Conservation (phyloP, 2,797 vertebrate species). For the Bradypodion ventrale region DNA sequence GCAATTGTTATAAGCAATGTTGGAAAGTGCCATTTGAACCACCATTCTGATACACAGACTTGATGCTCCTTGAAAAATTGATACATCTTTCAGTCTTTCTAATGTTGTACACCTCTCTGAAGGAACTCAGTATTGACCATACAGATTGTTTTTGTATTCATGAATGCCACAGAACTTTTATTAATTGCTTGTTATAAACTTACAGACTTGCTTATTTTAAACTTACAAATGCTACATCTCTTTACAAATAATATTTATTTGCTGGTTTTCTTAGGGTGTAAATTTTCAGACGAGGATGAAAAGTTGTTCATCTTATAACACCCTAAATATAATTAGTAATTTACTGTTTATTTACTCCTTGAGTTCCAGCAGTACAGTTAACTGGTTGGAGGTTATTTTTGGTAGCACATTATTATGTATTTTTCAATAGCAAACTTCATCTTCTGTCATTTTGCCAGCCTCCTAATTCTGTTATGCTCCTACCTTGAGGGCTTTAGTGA, state of each 20-base stretch:
- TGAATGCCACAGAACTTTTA: neutral
- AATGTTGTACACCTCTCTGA: neutral
- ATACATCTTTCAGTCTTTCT: neutral
- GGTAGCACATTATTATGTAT: neutral
- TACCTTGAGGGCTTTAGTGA: conserved; percentile 54
- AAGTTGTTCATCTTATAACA: neutral
- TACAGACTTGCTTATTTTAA: neutral
- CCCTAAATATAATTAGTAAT: neutral
- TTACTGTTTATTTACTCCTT: conserved; percentile 26
- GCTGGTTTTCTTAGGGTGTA: neutral
- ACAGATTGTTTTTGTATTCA: neutral
- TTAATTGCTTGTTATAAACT: neutral
- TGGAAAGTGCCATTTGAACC: neutral
- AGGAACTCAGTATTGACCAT: neutral
- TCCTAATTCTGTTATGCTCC: conserved; percentile 6
- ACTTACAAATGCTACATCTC: neutral
- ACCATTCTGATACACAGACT: neutral
- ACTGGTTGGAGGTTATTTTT: neutral
- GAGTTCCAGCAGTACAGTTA: conserved; percentile 4
- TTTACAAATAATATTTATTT: neutral
- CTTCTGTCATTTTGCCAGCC: conserved; percentile 1
- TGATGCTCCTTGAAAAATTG: neutral
- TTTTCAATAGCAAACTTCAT: conserved; percentile 41
- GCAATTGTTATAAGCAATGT: too few relatives aligned
- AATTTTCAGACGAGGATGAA: neutral